Evolutionary conservation across 2,797 vertebrate species (phyloP).

Genomic region (Serranus cabrilla): DNA sequence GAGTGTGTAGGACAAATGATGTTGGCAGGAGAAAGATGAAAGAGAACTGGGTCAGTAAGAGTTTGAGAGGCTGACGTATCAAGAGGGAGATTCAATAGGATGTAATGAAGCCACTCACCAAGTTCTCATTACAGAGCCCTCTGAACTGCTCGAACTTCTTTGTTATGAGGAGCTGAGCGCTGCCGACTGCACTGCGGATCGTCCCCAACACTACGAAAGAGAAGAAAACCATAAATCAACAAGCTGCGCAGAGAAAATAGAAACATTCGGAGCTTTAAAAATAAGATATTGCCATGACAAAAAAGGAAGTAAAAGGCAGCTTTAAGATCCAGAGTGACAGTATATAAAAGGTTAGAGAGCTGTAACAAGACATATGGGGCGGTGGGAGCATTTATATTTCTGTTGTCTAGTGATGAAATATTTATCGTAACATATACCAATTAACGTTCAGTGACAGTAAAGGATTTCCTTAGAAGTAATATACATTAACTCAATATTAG

Average conservation of each 20-base stretch:
- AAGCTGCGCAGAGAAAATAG: not conserved
- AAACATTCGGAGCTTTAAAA: not conserved
- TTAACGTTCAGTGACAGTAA: conserved; percentile 43
- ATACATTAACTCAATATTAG: conserved; percentile 30
- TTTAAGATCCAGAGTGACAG: not conserved
- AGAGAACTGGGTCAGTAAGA: conserved; percentile 15
- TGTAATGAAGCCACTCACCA: conserved; percentile 89
- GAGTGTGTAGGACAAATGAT: not conserved
- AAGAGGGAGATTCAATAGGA: not conserved
- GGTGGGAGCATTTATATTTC: not conserved
- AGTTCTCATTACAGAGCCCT: conserved; percentile 97
- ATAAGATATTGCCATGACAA: not conserved
- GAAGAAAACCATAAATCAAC: conserved; percentile 7
- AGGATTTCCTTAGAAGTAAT: conserved; percentile 14
- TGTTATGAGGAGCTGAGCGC: conserved; percentile 96
- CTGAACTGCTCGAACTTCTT: conserved; percentile 99
- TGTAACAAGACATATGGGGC: not conserved
- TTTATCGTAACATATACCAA: conserved; percentile 38
- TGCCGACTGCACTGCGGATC: conserved; percentile 96
- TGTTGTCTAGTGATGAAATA: conserved; percentile 32
- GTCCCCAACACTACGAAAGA: conserved; percentile 92
- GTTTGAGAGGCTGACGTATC: not conserved
- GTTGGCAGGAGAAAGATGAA: conserved; percentile 1
- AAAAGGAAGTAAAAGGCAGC: not conserved
- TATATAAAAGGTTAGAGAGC: not conserved